These are phyloP conservation scores for Epizoanthus stellaris DNA, from an alignment of 92 coral and sea anemone genomes.

Conservation along the genomic window DNA sequence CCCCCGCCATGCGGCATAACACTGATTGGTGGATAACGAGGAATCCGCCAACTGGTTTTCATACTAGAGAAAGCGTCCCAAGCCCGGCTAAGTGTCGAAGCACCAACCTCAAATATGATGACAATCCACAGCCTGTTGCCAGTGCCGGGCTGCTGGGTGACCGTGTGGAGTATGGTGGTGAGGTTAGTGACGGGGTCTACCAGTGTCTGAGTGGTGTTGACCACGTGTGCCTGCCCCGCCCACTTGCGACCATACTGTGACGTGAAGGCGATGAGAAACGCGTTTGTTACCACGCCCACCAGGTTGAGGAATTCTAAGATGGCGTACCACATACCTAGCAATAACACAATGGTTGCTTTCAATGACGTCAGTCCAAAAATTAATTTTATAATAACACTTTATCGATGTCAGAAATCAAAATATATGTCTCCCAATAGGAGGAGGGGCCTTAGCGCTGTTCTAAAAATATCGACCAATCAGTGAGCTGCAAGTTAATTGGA, in stretches of 20 bases:
- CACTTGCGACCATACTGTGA: constrained; percentile 91
- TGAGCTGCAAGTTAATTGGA: too few relatives aligned
- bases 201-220: constrained; percentile 63
- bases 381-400: too few relatives aligned
- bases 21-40: too few relatives aligned
- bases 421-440: too few relatives aligned
- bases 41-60: too few relatives aligned
- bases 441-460: too few relatives aligned
- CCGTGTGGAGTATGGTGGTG: constrained; percentile 63
- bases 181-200: constrained; percentile 68
- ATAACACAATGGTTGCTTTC: neutral
- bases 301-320: constrained; percentile 92
- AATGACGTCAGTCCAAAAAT: neutral
- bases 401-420: too few relatives aligned
- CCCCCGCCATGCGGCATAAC: too few relatives aligned
- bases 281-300: constrained; percentile 94
- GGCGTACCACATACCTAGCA: constrained; percentile 93
- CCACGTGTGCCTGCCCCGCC: constrained; percentile 74
- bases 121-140: constrained; percentile 88
- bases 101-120: constrained; percentile 88
- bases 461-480: too few relatives aligned
- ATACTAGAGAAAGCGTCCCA: neutral
- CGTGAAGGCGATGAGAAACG: constrained; percentile 94
- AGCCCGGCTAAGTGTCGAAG: neutral
- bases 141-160: constrained; percentile 64